Base-by-base conservation (phyloP, 1,140 invertebrate species). In the Rhyzopertha dominica region DNA sequence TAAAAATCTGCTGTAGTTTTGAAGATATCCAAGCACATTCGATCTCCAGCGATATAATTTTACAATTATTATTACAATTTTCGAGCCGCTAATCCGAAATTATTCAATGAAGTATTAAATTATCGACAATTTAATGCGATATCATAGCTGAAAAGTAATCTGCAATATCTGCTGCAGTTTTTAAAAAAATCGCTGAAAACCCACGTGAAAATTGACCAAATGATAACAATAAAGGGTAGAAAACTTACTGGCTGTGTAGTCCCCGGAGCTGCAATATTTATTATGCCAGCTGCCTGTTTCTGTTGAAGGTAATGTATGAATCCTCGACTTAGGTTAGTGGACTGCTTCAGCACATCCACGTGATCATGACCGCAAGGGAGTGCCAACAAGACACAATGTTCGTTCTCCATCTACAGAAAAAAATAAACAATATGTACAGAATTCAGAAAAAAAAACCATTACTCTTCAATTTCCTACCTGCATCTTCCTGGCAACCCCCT, bases 211-310 rank as follows among this genome's bases (percentile, higher is more conserved):
- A n/a, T n/a, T n/a, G n/a, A n/a, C n/a, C n/a, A n/a, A 41, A 30
- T 26, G 10, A 26, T 20, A 2, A 3, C 24, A 39, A 20, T 39
- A 40, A 26, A 25, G 17, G 28, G 36, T 32, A 41, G 16, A 47
- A 52, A 39, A 65, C 62, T 63, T 72, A 88, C 86, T 76, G 87
- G 84, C 54, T 85, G 82, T 7, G 77, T 80, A 46, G 76, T 75
- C 30, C 88, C 90, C 42, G 90, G 90, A 45, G 85, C 83, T 14
- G 87, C 84, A 18, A 95, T 87, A 68, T 98, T 98, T 42, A 98
- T 90, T 61, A 99, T 98, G 45, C 95, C 95, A 47, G 95, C 95
- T 35, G 95, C 95, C 71, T 93, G 89, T 70, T 99, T 99, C 53
- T 87, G 81, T 70, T 91, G 89, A 48, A 98, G 75, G 68, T 98